These are phyloP conservation scores for Tanypteryx hageni DNA, from an alignment of 2,888 invertebrate genomes.

Conservation along the genomic window DNA sequence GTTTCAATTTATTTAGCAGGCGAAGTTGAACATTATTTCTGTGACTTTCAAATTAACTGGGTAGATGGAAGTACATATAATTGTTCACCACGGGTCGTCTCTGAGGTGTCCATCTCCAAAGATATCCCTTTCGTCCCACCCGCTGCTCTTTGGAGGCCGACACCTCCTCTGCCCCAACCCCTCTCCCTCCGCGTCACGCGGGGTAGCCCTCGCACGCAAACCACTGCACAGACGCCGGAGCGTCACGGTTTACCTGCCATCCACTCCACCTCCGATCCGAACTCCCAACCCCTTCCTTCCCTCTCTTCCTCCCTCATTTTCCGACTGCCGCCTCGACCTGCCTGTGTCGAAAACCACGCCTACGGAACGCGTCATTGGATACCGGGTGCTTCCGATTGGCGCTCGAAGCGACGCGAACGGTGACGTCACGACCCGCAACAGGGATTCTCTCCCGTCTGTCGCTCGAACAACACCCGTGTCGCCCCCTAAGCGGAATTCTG, in stretches of 20 bases:
- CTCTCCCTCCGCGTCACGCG: neutral
- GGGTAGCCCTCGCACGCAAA: neutral
- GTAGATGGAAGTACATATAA: no score
- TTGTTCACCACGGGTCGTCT: neutral
- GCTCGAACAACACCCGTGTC: slow-evolving; percentile 27
- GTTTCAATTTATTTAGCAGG: no score
- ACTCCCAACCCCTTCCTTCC: neutral
- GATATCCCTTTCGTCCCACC: neutral
- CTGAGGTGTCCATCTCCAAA: neutral
- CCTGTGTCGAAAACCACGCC: neutral
- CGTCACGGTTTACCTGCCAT: neutral
- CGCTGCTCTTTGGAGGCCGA: neutral
- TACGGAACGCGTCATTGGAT: slow-evolving; percentile 7
- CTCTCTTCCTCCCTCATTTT: neutral
- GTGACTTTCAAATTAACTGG: no score
- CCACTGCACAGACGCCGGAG: neutral
- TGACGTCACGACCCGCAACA: slow-evolving; percentile 26
- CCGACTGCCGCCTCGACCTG: neutral
- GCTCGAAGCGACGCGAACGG: slow-evolving; percentile 30
- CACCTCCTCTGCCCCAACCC: no score
- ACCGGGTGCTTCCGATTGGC: slow-evolving; percentile 17
- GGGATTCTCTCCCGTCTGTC: neutral
- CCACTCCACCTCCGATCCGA: neutral
- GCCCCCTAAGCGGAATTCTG: neutral
- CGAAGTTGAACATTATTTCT: no score